Base-by-base conservation (phyloP, 2,888 invertebrate species). In the Orthosia incerta region DNA sequence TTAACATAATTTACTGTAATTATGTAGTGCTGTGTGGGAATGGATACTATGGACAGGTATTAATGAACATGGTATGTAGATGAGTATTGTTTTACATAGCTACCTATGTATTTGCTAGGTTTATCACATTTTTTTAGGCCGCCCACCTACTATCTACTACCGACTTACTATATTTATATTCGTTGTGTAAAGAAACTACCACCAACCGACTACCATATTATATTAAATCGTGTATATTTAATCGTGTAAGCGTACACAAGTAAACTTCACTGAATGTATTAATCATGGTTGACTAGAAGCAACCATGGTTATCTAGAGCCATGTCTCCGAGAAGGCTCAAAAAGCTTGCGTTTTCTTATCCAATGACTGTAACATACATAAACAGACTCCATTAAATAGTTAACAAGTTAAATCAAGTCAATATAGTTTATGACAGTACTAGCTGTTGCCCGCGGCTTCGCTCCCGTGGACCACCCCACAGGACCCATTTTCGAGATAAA, bases 1-100 rank as follows among this genome's bases (percentile, higher is more conserved):
- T 88, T 82, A 83, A 77, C 84, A 87, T 86, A 86, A 84, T 84
- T 87, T 69, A 51, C 9, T 46, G 61, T 80, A 82, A 83, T 75
- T 68, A 75, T 26, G 16, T 45, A 59, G 46, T 55, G 4, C 0
- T 68, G 60, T 73, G 64, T 79, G 75, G 55, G 57, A 76, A 73
- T 73, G 65, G 16, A 31, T 48, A 59, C 20, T 13, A 7, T 59
- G 46, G 23, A 46, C 56, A 53, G 46, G 16, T 64, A 70, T 70
- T 76, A 45, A 69, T 77, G 59, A 61, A 64, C 50, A n/a, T 56
- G 2, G 7, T 50, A 56, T 63, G 46, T 51, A 57, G 16, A 75
- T 75, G 20, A 46, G 15, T 53, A 45, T 48, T 18, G 46, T 48
- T 61, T 57, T 18, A 59, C 13, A 46, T 26, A 50, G 0, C 2